A percentile compares a stretch with the other conserved stretches of the same genome.
phyloP scores from a whole-genome alignment of 2,888 invertebrate genomes.

The Chrysodeixis includens region DNA sequence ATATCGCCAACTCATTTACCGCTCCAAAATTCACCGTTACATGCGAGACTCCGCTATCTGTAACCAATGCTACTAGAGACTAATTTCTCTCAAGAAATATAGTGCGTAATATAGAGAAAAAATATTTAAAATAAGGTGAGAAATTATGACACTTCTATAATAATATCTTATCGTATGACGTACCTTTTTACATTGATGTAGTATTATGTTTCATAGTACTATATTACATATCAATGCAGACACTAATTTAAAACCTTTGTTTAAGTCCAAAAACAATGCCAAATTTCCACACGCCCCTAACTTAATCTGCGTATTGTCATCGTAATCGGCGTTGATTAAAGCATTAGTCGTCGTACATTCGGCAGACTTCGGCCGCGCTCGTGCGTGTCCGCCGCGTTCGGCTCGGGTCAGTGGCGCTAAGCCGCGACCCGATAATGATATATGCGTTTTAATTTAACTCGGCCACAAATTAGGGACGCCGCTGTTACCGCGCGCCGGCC shows the following conservation, averaged over 20 bases:
- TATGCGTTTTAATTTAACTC: conserved; percentile 56
- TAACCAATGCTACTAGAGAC: too few relatives aligned
- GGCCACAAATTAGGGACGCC: conserved; percentile 44
- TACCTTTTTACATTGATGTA: too few relatives aligned
- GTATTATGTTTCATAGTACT: too few relatives aligned
- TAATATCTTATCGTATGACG: too few relatives aligned
- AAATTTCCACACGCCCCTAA: neutral
- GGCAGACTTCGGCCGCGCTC: neutral
- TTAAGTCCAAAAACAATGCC: too few relatives aligned
- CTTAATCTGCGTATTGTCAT: conserved; percentile 9
- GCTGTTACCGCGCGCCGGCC: neutral
- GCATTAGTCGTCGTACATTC: conserved; percentile 34
- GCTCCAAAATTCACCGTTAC: too few relatives aligned
- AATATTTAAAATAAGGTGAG: too few relatives aligned
- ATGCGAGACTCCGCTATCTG: too few relatives aligned
- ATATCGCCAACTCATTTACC: too few relatives aligned
- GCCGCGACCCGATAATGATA: conserved; percentile 53
- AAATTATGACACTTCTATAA: too few relatives aligned
- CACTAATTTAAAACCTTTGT: neutral
- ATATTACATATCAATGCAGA: conserved; percentile 18
- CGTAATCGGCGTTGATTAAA: conserved; percentile 50
- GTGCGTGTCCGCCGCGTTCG: neutral
- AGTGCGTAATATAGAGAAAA: too few relatives aligned
- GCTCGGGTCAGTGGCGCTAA: conserved; percentile 25
- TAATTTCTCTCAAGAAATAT: too few relatives aligned